Conservation (phyloP, 2,113 vertebrate species). For the Antennarius striatus region DNA sequence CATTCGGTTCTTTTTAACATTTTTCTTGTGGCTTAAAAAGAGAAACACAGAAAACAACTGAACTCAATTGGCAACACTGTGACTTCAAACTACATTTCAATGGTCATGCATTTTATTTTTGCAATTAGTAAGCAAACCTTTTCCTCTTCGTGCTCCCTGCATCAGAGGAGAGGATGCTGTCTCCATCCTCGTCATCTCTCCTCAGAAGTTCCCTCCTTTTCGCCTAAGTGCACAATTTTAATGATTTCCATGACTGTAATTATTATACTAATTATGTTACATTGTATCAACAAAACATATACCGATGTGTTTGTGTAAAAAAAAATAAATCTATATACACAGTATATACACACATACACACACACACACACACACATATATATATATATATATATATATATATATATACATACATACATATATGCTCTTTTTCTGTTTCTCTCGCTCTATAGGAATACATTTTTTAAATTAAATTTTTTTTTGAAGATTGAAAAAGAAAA, state of each 20-base stretch:
- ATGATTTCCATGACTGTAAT: too few species aligned
- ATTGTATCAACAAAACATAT: too few species aligned
- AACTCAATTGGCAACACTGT: not conserved
- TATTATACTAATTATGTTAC: too few species aligned
- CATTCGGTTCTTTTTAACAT: conserved; percentile 93
- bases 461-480: not conserved
- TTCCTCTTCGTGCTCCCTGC: conserved; percentile 92
- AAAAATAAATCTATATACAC: too few species aligned
- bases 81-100: not conserved
- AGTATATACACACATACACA: too few species aligned
- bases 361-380: too few species aligned
- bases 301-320: too few species aligned
- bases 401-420: too few species aligned
- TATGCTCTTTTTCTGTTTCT: too few species aligned
- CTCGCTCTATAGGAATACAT: not conserved
- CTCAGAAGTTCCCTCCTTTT: conserved; percentile 93
- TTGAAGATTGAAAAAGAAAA: not conserved
- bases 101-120: too few species aligned
- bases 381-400: too few species aligned
- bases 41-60: not conserved
- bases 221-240: conserved; percentile 75
- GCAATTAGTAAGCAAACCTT: conserved; percentile 71
- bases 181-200: conserved; percentile 93
- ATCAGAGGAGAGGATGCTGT: conserved; percentile 95
- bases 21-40: conserved; percentile 89